Evolutionary conservation across 2,113 vertebrate species (phyloP).

Genomic region (Laterallus jamaicensis): DNA sequence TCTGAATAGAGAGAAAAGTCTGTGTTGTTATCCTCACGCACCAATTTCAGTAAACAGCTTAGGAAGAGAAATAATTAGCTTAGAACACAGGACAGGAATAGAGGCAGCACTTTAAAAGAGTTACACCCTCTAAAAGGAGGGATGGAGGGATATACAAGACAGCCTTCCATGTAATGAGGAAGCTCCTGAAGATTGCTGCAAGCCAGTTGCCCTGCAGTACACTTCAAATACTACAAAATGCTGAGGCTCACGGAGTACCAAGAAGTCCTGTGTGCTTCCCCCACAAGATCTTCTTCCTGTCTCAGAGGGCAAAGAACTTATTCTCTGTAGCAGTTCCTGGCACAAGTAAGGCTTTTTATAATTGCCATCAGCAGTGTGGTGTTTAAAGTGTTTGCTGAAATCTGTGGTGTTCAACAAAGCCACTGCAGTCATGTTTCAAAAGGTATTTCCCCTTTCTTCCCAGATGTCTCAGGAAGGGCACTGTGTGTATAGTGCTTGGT

Average conservation of each 20-base stretch:
- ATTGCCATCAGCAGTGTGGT: background rate
- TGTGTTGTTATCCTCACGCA: background rate
- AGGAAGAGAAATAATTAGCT: background rate
- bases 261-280: fast-evolving
- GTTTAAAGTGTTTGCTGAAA: background rate
- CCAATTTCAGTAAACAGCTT: fast-evolving
- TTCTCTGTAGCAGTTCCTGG: background rate
- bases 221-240: background rate
- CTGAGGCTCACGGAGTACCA: fast-evolving
- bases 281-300: fast-evolving
- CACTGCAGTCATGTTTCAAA: background rate
- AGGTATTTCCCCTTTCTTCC: background rate
- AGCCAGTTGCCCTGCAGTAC: background rate
- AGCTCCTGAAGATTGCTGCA: background rate
- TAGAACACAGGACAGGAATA: background rate
- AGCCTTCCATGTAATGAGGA: background rate
- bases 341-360: background rate
- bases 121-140: background rate
- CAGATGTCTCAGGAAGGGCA: background rate
- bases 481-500: background rate
- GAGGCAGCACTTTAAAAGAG: background rate
- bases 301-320: background rate
- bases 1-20: background rate
- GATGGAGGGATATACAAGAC: background rate
- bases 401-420: slow-evolving; percentile 7